Conservation (phyloP, 2,113 vertebrate genomes). For the Chaetura pelagica region DNA sequence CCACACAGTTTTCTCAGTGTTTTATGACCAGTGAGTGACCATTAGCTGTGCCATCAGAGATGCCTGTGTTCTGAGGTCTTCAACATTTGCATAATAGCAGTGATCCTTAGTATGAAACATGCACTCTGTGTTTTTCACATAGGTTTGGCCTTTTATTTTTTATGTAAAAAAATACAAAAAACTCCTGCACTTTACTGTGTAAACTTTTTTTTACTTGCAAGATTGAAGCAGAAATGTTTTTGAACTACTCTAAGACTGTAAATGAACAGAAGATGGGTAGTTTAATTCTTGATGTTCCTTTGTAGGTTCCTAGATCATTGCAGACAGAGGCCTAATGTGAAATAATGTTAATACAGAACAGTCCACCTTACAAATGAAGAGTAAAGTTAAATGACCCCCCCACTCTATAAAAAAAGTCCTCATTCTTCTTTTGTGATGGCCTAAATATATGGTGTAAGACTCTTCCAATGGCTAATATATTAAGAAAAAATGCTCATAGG, state of each 20-base stretch:
- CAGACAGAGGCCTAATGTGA: not conserved
- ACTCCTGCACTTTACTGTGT: not conserved
- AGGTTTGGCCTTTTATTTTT: not conserved
- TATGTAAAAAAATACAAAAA: not conserved
- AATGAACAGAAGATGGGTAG: not conserved
- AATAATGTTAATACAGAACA: not conserved
- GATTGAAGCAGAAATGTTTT: not conserved
- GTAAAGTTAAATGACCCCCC: not conserved
- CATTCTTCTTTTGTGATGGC: not conserved
- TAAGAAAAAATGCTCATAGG: not conserved
- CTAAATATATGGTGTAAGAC: not conserved
- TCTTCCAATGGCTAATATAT: not conserved
- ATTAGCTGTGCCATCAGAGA: not conserved
- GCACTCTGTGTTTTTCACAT: not conserved
- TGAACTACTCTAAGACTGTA: not conserved
- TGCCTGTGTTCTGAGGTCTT: not conserved
- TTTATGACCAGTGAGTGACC: not conserved
- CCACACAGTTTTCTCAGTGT: not conserved
- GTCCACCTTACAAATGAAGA: not conserved
- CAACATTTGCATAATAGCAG: not conserved
- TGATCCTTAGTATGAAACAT: not conserved
- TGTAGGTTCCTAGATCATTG: not conserved
- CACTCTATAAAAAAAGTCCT: not conserved
- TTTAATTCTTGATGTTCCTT: not conserved
- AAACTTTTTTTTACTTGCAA: not conserved